Evolutionary conservation across 2,113 vertebrate species (phyloP).

Genomic region (Zeus faber): DNA sequence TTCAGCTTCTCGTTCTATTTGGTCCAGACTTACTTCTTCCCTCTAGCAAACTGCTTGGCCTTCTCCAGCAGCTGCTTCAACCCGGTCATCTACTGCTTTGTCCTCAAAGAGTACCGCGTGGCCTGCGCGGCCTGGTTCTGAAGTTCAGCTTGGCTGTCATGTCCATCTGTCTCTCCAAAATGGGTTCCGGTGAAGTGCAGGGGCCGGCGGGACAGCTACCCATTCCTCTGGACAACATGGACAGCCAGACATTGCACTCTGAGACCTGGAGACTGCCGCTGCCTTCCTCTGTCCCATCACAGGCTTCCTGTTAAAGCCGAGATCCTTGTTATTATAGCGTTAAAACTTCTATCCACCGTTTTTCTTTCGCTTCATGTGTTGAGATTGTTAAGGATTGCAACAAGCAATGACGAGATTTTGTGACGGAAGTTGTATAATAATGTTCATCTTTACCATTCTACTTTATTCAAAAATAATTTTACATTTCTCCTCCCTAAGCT

Average conservation of each 20-base stretch:
- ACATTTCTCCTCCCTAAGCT: too few relatives aligned
- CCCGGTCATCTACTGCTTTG: constrained; percentile 77
- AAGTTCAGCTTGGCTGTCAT: constrained; percentile 51
- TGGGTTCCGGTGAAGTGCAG: constrained; percentile 35
- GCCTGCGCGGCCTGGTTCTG: constrained; percentile 59
- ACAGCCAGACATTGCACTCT: constrained; percentile 48
- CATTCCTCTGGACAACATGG: constrained; percentile 49
- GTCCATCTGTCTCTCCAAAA: constrained; percentile 52
- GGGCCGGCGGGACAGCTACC: constrained; percentile 35
- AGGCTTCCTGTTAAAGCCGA: too few relatives aligned
- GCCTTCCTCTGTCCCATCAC: constrained; percentile 10
- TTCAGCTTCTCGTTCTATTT: constrained; percentile 62
- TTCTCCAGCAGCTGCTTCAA: constrained; percentile 77
- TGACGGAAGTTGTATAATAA: too few relatives aligned
- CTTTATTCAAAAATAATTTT: too few relatives aligned
- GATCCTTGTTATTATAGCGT: too few relatives aligned
- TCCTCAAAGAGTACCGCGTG: constrained; percentile 68
- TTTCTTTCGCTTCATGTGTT: too few relatives aligned
- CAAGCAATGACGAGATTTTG: too few relatives aligned
- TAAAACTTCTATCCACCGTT: too few relatives aligned
- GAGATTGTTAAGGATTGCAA: too few relatives aligned
- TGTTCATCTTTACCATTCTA: too few relatives aligned
- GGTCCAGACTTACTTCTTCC: constrained; percentile 74
- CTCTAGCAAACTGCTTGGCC: constrained; percentile 73
- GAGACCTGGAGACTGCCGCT: constrained; percentile 29